Evolutionary conservation across 1,140 invertebrate genomes (phyloP), one percentile per base, ranked within the genome.

Genomic region (Cotesia typhae): DNA sequence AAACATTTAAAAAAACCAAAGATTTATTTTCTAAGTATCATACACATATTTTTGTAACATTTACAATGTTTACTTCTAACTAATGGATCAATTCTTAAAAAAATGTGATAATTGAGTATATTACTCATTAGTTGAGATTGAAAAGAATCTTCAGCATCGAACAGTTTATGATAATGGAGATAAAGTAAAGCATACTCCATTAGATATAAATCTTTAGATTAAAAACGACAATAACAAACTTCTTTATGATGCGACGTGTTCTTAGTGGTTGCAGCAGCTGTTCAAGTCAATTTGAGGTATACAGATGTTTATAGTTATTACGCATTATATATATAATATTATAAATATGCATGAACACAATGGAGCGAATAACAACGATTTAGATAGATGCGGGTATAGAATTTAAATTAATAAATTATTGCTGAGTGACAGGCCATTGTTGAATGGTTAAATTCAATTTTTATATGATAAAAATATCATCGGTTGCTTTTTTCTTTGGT

Each of bases 271-370:
- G 79, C 67, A 69, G 76, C 78, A 81, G 78, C 78, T 79, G 79
- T 78, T 78, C 79, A 51, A 60, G 60, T 72, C 74, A 74, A 74
- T 67, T 79, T 74, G 79, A 81, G 79, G 79, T 81, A 81, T 52
- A 52, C 10, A 67, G 10, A 67, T 51, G 36, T 28, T 51, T 53
- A 17, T 28, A 28, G 28, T 28, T 28, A 28, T 28, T 28, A 28
- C 1, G 28, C 28, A 28, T 28, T 28, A 28, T 52, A 61, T 41
- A 20, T 36, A 35, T 59, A 55, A 57, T 17, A 51, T 12, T n/a
- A 36, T 63, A 51, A 9, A 59, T 36, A 60, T 52, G 38, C 17
- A 51, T 7, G 59, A 55, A 51, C 35, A 55, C 35, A 20, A 6
- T 20, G 57, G 4, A 9, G 1, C 5, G 28, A 20, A 59, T 28